These are phyloP conservation scores for Dipodomys merriami DNA, from an alignment of 2,113 vertebrate species.

Conservation along the genomic window DNA sequence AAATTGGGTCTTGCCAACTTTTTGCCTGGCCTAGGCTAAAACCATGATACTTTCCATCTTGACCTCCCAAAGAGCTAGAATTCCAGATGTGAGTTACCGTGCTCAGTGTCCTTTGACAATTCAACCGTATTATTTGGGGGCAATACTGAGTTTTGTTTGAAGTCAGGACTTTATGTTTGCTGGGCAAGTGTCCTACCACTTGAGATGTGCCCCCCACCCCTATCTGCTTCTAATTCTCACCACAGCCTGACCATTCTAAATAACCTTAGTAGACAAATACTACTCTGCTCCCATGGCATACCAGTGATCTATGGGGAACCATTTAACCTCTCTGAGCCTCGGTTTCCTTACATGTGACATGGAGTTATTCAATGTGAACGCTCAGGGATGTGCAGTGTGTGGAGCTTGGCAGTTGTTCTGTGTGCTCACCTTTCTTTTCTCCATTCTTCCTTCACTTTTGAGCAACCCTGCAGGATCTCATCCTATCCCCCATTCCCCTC, in stretches of 20 bases:
- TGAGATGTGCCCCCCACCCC: too few relatives aligned
- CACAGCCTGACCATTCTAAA: neutral
- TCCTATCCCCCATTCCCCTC: neutral
- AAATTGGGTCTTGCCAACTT: too few relatives aligned
- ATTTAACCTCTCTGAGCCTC: neutral
- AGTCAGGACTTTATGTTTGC: too few relatives aligned
- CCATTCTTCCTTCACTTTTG: neutral
- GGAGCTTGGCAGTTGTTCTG: neutral
- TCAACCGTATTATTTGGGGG: too few relatives aligned
- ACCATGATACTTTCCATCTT: too few relatives aligned
- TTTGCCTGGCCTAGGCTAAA: too few relatives aligned
- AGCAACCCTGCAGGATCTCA: neutral
- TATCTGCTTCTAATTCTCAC: neutral
- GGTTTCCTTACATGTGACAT: neutral
- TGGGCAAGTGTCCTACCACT: too few relatives aligned
- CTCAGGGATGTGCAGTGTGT: rapidly evolving
- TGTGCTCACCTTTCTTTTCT: neutral
- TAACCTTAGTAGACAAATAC: neutral
- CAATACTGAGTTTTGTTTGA: too few relatives aligned
- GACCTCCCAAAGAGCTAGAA: too few relatives aligned
- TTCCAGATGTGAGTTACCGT: too few relatives aligned
- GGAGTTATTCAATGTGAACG: neutral
- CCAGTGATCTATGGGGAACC: neutral
- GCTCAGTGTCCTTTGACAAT: too few relatives aligned
- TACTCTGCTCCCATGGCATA: rapidly evolving